phyloP scores from a whole-genome alignment of 1,140 invertebrate species.

The Himalopsyche phryganea region DNA sequence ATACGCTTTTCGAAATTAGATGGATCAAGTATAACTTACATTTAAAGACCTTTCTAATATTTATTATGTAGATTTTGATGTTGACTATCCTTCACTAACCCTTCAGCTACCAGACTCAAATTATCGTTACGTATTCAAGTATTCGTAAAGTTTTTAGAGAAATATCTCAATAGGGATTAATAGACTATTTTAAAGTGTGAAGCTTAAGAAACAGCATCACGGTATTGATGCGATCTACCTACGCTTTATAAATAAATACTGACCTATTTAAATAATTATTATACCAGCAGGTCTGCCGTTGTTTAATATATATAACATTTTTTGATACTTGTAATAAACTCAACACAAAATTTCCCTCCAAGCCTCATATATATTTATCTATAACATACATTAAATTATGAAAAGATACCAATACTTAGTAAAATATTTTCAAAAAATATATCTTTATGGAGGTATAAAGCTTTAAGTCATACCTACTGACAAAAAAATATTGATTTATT shows the following conservation, averaged over 20 bases:
- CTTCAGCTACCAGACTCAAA: no score
- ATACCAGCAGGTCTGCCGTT: background rate
- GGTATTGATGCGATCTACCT: no score
- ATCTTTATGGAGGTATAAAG: slow-evolving; percentile 25
- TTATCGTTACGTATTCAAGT: no score
- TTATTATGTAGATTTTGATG: no score
- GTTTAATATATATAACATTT: background rate
- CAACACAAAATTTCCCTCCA: background rate
- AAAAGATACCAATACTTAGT: background rate
- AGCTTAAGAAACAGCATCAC: background rate
- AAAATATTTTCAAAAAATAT: slow-evolving; percentile 17
- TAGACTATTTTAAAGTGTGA: background rate
- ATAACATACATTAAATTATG: slow-evolving; percentile 6
- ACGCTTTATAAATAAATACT: no score
- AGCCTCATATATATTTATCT: slow-evolving; percentile 5
- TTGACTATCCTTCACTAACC: no score
- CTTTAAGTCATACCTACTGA: slow-evolving; percentile 12
- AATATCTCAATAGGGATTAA: no score
- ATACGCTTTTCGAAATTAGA: slow-evolving; percentile 1
- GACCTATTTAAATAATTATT: slow-evolving; percentile 5
- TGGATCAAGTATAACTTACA: background rate
- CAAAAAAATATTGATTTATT: slow-evolving; percentile 2
- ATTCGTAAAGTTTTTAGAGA: no score
- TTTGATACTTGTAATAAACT: background rate
- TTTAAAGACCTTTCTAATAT: no score